Evolutionary conservation across 2,888 invertebrate genomes (phyloP).

Genomic region (Pinctada fucata): DNA sequence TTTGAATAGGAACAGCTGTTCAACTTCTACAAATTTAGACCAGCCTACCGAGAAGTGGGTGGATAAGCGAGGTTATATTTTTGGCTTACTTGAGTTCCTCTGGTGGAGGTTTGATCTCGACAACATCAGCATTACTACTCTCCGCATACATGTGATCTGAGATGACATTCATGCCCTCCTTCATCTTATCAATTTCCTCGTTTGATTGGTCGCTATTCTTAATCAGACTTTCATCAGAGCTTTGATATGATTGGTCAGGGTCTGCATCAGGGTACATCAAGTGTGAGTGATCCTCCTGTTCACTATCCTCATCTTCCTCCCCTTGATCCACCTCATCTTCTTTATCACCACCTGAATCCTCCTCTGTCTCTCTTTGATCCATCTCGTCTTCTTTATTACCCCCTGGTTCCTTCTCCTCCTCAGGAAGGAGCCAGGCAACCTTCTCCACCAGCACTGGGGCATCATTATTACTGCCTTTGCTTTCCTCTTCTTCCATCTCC

Average conservation of each 20-base stretch:
- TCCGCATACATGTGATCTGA: slow-evolving; percentile 33
- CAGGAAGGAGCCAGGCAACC: not conserved
- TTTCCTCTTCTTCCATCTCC: slow-evolving; percentile 32
- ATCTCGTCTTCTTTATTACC: slow-evolving; percentile 20
- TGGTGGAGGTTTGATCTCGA: slow-evolving; percentile 35
- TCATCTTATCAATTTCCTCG: slow-evolving; percentile 21
- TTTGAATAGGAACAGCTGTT: too few relatives aligned
- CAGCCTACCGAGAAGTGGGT: too few relatives aligned
- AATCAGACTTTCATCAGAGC: slow-evolving; percentile 1
- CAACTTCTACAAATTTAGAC: too few relatives aligned
- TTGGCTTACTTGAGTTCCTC: slow-evolving; percentile 13
- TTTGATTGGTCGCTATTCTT: slow-evolving; percentile 7
- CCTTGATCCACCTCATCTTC: slow-evolving; percentile 4
- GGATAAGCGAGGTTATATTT: too few relatives aligned
- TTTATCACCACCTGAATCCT: slow-evolving; percentile 1
- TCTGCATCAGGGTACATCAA: slow-evolving; percentile 21
- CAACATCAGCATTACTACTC: slow-evolving; percentile 34
- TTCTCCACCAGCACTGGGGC: too few relatives aligned
- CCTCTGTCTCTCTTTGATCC: slow-evolving; percentile 10
- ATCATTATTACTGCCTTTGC: not conserved
- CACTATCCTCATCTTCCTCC: slow-evolving; percentile 3
- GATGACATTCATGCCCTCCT: not conserved
- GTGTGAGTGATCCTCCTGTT: not conserved
- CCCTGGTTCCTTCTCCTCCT: slow-evolving; percentile 11
- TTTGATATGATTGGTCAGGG: slow-evolving; percentile 18